Conservation (phyloP, 2,888 invertebrate genomes). For the Torymus aiolomorphi region DNA sequence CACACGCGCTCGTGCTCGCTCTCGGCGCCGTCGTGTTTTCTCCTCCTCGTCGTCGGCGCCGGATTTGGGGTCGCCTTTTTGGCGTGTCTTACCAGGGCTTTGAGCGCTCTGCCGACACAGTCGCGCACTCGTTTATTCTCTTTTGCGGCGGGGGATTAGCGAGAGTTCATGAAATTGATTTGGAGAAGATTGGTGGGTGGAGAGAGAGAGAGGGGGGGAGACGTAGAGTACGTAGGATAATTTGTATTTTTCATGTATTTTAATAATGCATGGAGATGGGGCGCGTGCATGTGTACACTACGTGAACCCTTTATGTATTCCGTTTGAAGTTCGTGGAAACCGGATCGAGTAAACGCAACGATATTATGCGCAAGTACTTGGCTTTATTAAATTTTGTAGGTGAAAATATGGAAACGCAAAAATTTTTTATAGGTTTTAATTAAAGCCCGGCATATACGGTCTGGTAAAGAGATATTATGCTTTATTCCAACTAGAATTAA, state of each 20-base stretch:
- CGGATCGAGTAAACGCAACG: too few relatives aligned
- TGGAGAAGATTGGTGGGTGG: neutral
- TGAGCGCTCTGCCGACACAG: neutral
- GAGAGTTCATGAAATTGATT: conserved; percentile 20
- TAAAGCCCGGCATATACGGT: too few relatives aligned
- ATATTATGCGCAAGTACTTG: too few relatives aligned
- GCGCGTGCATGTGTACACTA: too few relatives aligned
- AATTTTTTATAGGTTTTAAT: too few relatives aligned
- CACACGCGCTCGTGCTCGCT: neutral
- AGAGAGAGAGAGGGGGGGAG: neutral
- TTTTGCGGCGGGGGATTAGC: conserved; percentile 22
- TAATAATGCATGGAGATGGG: too few relatives aligned
- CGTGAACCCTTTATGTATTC: too few relatives aligned
- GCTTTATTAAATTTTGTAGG: too few relatives aligned
- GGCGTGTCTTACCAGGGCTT: conserved; percentile 6
- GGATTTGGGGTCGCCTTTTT: conserved; percentile 8
- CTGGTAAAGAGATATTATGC: too few relatives aligned
- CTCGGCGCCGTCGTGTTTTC: conserved; percentile 17
- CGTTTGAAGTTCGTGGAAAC: too few relatives aligned
- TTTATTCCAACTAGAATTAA: too few relatives aligned
- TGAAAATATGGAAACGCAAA: too few relatives aligned
- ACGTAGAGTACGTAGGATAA: neutral
- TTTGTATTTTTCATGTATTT: neutral
- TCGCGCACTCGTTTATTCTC: conserved; percentile 12
- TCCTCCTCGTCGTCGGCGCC: neutral